Evolutionary conservation across 2,113 vertebrate genomes (phyloP).

Genomic region (Ctenodactylus gundi): DNA sequence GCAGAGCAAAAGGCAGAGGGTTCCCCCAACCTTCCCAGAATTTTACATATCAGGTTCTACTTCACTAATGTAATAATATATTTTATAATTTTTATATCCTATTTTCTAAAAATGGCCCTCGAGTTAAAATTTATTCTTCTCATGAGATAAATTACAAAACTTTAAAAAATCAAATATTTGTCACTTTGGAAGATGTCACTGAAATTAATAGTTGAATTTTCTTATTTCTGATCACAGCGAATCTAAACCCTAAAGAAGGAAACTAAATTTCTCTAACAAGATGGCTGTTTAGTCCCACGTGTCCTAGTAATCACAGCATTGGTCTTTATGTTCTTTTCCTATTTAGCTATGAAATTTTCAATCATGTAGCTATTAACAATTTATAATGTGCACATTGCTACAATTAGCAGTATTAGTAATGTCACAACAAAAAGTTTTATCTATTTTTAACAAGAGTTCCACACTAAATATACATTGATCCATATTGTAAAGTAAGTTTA

Average conservation of each 20-base stretch:
- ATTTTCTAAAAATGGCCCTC: neutral
- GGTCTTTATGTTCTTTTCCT: neutral
- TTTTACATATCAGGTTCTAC: neutral
- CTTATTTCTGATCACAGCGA: neutral
- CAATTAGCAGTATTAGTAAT: neutral
- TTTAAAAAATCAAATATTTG: neutral
- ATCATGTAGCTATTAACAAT: neutral
- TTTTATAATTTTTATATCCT: neutral
- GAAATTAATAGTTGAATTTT: neutral
- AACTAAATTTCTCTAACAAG: neutral
- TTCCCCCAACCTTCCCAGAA: too few relatives aligned
- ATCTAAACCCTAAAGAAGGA: neutral
- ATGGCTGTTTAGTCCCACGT: neutral
- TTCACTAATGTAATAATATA: neutral
- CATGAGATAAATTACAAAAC: neutral
- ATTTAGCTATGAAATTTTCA: neutral
- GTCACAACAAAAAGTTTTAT: neutral
- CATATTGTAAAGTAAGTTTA: neutral
- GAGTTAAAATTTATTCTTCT: neutral
- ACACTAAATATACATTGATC: neutral
- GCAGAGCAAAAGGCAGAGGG: neutral
- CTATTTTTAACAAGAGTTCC: neutral
- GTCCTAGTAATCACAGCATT: neutral
- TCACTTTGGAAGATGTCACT: neutral
- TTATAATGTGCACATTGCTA: neutral